Evolutionary conservation across 2,888 invertebrate species (phyloP).

Genomic region (Lycophotia porphyrea): DNA sequence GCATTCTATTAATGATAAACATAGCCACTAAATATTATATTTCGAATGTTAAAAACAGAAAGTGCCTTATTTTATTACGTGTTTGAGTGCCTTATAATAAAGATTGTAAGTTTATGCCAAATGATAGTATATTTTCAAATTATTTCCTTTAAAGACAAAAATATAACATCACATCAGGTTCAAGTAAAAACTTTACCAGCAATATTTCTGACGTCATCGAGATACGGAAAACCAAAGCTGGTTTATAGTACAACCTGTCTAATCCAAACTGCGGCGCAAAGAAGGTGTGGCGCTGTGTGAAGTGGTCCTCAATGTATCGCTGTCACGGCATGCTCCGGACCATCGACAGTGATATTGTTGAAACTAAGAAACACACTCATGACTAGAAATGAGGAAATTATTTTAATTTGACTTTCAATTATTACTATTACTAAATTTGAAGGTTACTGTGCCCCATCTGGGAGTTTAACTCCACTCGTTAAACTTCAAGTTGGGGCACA

Average conservation of each 20-base stretch:
- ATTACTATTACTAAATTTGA: no score
- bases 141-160: not conserved
- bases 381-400: not conserved
- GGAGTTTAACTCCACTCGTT: not conserved
- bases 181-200: no score
- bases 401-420: not conserved
- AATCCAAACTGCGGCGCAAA: no score
- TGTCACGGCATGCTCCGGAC: constrained; percentile 39
- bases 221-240: no score
- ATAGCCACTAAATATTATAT: constrained; percentile 20
- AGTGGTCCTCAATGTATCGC: no score
- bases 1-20: not conserved
- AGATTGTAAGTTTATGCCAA: not conserved
- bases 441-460: not conserved
- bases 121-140: not conserved
- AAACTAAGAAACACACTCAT: constrained; percentile 23
- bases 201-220: no score
- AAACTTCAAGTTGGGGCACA: not conserved
- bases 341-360: constrained; percentile 44
- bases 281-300: no score
- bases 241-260: no score
- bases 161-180: not conserved
- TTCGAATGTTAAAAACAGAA: not conserved
- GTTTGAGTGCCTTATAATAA: not conserved
- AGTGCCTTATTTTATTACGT: constrained; percentile 1